Evolutionary conservation across 2,113 vertebrate genomes (phyloP).

Genomic region (Gila orcuttii): DNA sequence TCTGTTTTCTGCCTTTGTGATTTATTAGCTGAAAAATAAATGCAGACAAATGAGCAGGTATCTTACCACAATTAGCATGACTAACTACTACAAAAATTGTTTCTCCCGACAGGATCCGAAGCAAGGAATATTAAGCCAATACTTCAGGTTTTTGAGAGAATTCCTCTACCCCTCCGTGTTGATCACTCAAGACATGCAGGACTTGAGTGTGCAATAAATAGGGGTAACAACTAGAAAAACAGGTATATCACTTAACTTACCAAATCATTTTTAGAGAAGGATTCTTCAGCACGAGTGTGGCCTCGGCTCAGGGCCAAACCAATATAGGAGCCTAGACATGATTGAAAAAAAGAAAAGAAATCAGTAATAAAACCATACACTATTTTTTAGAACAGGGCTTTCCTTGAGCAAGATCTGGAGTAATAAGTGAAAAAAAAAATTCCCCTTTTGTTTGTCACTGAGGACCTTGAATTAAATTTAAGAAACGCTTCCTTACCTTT

Average conservation of each 20-base stretch:
- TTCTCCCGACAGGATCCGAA: conserved; percentile 76
- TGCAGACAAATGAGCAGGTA: neutral
- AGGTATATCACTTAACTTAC: conserved; percentile 24
- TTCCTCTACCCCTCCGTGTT: conserved; percentile 79
- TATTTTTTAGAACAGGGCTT: neutral
- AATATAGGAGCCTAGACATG: neutral
- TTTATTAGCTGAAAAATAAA: neutral
- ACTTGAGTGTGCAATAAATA: conserved; percentile 69
- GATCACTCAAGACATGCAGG: conserved; percentile 78
- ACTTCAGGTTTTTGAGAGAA: conserved; percentile 77
- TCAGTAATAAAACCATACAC: neutral
- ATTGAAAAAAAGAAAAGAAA: neutral
- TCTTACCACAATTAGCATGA: no score
- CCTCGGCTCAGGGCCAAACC: neutral
- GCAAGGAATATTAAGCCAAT: conserved; percentile 59
- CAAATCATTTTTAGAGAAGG: neutral
- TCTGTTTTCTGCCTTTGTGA: neutral
- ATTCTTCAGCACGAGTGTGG: neutral
- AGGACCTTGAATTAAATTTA: neutral
- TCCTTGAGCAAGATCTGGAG: neutral
- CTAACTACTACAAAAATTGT: conserved; percentile 50
- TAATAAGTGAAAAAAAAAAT: neutral
- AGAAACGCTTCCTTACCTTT: neutral
- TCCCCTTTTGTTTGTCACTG: neutral
- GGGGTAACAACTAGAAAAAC: neutral